A percentile compares a stretch with the other conserved stretches of the same genome.
These are phyloP conservation scores for Thalassoma bifasciatum DNA, from an alignment of 2,113 vertebrate genomes.

Conservation along the genomic window DNA sequence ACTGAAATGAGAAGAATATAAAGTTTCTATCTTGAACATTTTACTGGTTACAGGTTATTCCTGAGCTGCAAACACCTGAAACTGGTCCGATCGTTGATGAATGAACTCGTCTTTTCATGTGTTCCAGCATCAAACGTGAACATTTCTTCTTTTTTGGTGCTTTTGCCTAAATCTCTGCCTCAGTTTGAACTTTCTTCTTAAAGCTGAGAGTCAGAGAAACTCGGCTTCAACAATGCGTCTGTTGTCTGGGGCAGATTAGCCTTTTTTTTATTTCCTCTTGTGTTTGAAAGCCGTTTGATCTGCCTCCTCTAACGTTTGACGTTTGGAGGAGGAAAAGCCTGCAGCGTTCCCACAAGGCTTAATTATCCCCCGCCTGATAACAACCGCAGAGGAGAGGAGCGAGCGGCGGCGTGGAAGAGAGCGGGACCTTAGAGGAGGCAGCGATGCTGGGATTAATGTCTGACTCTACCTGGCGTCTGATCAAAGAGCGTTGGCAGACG, in stretches of 20 bases:
- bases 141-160: background rate
- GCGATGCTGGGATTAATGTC: conserved; percentile 56
- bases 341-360: conserved; percentile 66
- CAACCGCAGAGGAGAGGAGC: conserved; percentile 29
- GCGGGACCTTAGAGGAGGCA: conserved; percentile 23
- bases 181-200: conserved; percentile 6
- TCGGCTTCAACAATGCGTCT: conserved; percentile 9
- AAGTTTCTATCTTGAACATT: too few relatives aligned
- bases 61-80: too few relatives aligned
- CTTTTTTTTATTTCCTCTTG: conserved; percentile 32
- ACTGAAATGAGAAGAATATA: too few relatives aligned
- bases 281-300: conserved; percentile 64
- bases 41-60: too few relatives aligned
- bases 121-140: background rate
- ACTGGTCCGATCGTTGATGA: background rate
- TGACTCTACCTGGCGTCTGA: conserved; percentile 71
- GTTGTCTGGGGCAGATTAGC: conserved; percentile 36
- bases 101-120: background rate
- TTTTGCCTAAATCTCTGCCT: background rate
- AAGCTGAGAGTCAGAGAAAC: conserved; percentile 31
- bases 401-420: conserved; percentile 33
- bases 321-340: conserved; percentile 55
- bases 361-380: conserved; percentile 68
- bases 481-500: conserved; percentile 71
- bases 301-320: conserved; percentile 62